Evolutionary conservation across 2,113 vertebrate species (phyloP), one percentile per base, ranked within the genome.

Genomic region (Hypanus sabinus): DNA sequence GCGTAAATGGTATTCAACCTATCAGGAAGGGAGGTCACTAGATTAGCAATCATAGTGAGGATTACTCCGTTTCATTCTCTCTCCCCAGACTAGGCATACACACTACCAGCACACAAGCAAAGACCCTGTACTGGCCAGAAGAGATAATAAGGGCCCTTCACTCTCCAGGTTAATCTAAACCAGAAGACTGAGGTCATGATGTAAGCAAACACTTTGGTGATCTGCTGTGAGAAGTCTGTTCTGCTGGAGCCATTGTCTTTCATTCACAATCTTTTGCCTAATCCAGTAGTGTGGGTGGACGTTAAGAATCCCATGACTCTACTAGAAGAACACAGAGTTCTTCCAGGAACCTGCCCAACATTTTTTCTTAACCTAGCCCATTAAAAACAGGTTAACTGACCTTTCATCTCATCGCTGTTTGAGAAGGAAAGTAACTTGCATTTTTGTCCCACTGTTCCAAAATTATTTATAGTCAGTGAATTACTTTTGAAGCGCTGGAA

Each of bases 391-490:
- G 55, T 85, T 57, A 85, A 85, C 46, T 85, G 81, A 20, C 24
- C 81, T 57, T 85, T 85, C 81, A 85, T 85, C 81, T 57, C 81
- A 30, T 11, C 57, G 81, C 24, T 33, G 30, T 90, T 90, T 90
- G n/a, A 55, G 22, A 55, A 85, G 46, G 46, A 57, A 65, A 91
- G 33, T 20, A 90, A 91, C 60, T 70, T 91, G 14, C 62, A 90
- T 68, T 62, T 70, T 14, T 36, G n/a, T 90, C 5, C 33, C n/a
- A 36, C 68, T n/a, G n/a, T 36, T 33, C 18, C 62, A 60, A 60
- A 7, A 6, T 22, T 57, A 1, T 60, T 55, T 55, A 60, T 24
- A 57, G 46, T 20, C 46, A 33, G 1, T 65, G 88, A 68, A 68
- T 27, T 70, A 33, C 65, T 36, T 20, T 33, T 65, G 60, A 83